Percentiles rank a stretch among this genome's conserved stretches.
Evolutionary conservation across 1,140 invertebrate genomes (phyloP).

Genomic region (Eulimnadia texana): DNA sequence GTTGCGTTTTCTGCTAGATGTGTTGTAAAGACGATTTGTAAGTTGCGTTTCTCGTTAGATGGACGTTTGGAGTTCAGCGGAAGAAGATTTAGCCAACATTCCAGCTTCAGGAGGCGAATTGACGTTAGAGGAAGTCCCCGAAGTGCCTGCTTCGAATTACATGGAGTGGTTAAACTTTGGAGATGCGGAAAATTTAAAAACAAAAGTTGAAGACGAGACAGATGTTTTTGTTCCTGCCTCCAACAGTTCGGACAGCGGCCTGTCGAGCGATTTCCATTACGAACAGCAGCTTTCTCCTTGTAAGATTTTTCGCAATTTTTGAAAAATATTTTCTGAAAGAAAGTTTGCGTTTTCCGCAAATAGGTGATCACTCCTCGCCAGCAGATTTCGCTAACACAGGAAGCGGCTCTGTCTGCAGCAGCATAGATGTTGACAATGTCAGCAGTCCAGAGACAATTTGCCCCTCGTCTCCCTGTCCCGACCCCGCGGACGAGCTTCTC

Average conservation of each 20-base stretch:
- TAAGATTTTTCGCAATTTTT: neutral
- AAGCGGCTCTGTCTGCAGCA: neutral
- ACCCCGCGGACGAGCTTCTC: neutral
- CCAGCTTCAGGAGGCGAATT: neutral
- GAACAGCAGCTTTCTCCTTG: slow-evolving; percentile 15
- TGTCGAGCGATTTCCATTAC: slow-evolving; percentile 13
- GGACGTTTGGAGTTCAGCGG: slow-evolving; percentile 5
- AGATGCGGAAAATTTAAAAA: neutral
- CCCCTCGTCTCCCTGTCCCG: neutral
- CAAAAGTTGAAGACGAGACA: neutral
- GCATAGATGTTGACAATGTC: slow-evolving; percentile 4
- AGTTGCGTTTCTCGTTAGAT: neutral
- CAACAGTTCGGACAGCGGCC: slow-evolving; percentile 14
- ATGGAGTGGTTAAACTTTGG: slow-evolving; percentile 7
- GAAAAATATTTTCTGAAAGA: neutral
- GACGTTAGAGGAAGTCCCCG: neutral
- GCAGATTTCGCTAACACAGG: neutral
- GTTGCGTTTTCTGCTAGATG: neutral
- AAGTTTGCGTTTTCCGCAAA: neutral
- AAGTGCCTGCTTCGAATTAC: neutral
- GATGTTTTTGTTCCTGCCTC: slow-evolving; percentile 2
- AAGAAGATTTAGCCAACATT: neutral
- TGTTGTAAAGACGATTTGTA: neutral
- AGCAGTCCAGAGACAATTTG: slow-evolving; percentile 8
- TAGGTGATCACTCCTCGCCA: slow-evolving; percentile 1